These are phyloP conservation scores for Mallateleia sp. DNA, from an alignment of 2,888 invertebrate genomes.

Conservation along the genomic window DNA sequence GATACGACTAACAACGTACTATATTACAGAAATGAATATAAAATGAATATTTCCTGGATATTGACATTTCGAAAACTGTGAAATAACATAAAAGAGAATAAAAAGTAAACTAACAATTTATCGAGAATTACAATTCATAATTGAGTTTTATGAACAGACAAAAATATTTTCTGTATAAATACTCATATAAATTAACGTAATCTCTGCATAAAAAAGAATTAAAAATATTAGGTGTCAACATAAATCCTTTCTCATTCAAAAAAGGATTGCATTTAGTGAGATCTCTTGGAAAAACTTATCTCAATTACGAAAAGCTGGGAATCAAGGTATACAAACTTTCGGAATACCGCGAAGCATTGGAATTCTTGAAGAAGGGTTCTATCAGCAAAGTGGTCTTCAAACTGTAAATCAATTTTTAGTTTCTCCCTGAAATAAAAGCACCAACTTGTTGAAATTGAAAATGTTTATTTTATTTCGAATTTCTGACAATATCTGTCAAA, in stretches of 20 bases:
- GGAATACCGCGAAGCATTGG: slow-evolving; percentile 91
- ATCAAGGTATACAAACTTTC: slow-evolving; percentile 91
- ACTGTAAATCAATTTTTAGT: slow-evolving; percentile 82
- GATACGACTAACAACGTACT: no score
- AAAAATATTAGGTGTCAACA: slow-evolving; percentile 92
- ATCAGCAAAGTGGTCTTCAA: slow-evolving; percentile 92
- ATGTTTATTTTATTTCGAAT: slow-evolving; percentile 44
- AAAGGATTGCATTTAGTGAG: slow-evolving; percentile 92
- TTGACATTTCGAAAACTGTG: no score
- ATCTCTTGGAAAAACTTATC: slow-evolving; percentile 92
- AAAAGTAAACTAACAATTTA: no score
- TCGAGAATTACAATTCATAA: no score
- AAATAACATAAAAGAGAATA: no score
- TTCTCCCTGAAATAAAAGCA: not conserved
- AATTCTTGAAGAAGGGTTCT: slow-evolving; percentile 90
- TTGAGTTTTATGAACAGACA: no score
- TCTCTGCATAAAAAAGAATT: slow-evolving; percentile 92
- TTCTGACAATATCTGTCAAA: slow-evolving; percentile 30
- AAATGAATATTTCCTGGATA: no score
- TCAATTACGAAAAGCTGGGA: slow-evolving; percentile 91
- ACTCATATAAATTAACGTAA: no score
- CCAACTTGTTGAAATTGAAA: slow-evolving; percentile 1
- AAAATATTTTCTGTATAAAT: no score
- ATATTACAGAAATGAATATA: no score
- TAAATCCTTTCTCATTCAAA: slow-evolving; percentile 93